Evolutionary conservation across 2,888 invertebrate species (phyloP), one percentile per base, ranked within the genome.

Genomic region (Athrips mouffetella): DNA sequence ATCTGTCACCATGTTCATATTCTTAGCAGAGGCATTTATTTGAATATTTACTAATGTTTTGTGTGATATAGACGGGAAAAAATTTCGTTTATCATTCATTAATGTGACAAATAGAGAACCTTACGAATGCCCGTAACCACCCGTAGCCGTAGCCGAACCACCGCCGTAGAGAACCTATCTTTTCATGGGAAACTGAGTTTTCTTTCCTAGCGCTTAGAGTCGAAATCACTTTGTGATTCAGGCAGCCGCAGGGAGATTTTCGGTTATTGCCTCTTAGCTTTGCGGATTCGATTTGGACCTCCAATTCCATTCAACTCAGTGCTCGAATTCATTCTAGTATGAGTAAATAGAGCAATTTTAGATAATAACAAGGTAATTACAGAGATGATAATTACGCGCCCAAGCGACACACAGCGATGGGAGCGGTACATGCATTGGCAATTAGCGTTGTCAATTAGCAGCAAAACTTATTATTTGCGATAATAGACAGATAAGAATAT

Each of bases 101-200:
- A 55, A 53, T 56, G 47, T 46, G 41, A 47, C 46, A 45, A 48
- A 33, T 46, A 23, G n/a, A 23, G 20, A 44, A 44, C 23, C 23
- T 37, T 37, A 40, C 15, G 47, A 13, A 20, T 47, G 25, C 33
- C 29, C 18, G 31, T 65, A 62, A 70, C 70, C 70, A 57, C 63
- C 46, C 47, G 48, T 44, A 49, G 49, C 40, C 48, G 40, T 48
- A 41, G 44, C 45, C 45, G 48, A 56, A 58, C 64, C n/a, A n/a
- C 51, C 55, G 55, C 59, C 63, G 63, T 69, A 65, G 59, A 59
- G 55, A 57, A 48, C 51, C 45, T 48, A 49, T 25, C 29, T 48
- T 60, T 58, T 47, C 63, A 63, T 55, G 44, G 56, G 50, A 73
- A 63, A 56, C 54, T 21, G 54, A 33, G 65, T 72, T 63, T 63